Conservation (phyloP, 2,888 invertebrate species). For the Gari tellinella region DNA sequence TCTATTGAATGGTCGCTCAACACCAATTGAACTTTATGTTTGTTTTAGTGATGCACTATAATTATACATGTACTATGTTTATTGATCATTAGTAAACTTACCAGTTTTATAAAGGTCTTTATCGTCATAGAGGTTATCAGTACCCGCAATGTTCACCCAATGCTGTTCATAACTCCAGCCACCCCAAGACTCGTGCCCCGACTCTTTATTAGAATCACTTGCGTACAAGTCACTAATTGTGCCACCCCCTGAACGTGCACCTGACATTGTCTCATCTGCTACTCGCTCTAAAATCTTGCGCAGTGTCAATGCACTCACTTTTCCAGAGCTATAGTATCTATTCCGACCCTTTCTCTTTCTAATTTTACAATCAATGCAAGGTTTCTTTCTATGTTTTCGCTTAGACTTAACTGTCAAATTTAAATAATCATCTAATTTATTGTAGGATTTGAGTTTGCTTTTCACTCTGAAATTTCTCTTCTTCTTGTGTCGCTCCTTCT, state of each 20-base stretch:
- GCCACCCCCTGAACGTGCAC: slow-evolving; percentile 52
- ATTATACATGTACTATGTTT: too few relatives aligned
- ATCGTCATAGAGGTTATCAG: too few relatives aligned
- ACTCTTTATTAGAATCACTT: slow-evolving; percentile 3
- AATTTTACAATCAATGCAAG: slow-evolving; percentile 55
- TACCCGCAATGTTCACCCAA: too few relatives aligned
- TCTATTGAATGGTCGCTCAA: too few relatives aligned
- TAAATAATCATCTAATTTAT: slow-evolving; percentile 43
- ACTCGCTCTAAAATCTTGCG: slow-evolving; percentile 55
- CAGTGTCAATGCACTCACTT: slow-evolving; percentile 43
- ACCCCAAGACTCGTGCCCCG: neutral
- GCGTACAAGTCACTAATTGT: slow-evolving; percentile 35
- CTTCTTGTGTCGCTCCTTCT: slow-evolving; percentile 46
- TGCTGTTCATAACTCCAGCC: slow-evolving; percentile 54
- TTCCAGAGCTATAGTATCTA: slow-evolving; percentile 10
- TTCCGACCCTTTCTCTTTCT: slow-evolving; percentile 55
- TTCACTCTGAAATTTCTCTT: slow-evolving; percentile 29
- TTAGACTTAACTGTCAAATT: slow-evolving; percentile 41
- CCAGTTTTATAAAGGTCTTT: too few relatives aligned
- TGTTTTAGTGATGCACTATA: too few relatives aligned
- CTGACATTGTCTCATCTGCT: slow-evolving; percentile 59
- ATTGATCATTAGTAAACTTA: too few relatives aligned
- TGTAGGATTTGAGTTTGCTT: slow-evolving; percentile 23
- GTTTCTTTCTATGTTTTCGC: slow-evolving; percentile 29
- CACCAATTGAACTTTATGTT: too few relatives aligned